These are phyloP conservation scores for Amaurobius ferox DNA, from an alignment of 2,888 invertebrate species.

Conservation along the genomic window DNA sequence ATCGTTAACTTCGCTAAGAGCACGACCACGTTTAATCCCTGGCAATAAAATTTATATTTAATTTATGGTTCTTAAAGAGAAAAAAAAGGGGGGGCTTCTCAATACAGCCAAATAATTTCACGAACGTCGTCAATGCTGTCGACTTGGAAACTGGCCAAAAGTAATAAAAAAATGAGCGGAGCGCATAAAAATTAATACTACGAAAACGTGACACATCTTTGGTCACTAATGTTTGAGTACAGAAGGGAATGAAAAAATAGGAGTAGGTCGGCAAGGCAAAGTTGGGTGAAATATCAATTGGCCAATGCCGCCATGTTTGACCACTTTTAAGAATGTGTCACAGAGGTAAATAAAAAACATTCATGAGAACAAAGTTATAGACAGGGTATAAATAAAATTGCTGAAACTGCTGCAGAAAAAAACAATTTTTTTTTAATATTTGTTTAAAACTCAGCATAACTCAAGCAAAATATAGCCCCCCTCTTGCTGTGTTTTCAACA, in stretches of 20 bases:
- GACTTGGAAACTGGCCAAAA: conserved; percentile 49
- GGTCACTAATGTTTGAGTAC: conserved; percentile 51
- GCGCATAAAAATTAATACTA: conserved; percentile 65
- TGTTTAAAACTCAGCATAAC: no score
- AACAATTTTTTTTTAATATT: no score
- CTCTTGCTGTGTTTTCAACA: no score
- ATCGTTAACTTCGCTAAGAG: neutral
- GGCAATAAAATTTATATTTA: conserved; percentile 47
- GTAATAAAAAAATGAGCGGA: conserved; percentile 6
- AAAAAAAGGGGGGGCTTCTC: conserved; percentile 1
- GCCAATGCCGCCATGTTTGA: neutral
- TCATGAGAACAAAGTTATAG: no score
- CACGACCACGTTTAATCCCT: conserved; percentile 36
- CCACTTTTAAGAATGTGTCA: neutral
- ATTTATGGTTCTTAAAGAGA: conserved; percentile 6
- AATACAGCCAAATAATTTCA: conserved; percentile 51
- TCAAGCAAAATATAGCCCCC: no score
- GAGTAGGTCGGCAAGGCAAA: neutral
- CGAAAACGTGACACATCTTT: conserved; percentile 45
- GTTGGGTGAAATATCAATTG: neutral
- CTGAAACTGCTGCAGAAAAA: no score
- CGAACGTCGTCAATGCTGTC: conserved; percentile 35
- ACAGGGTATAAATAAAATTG: no score
- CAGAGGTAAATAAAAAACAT: no score
- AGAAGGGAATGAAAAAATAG: conserved; percentile 17